These are phyloP conservation scores for Hypena proboscidalis DNA, from an alignment of 2,888 invertebrate genomes.

Conservation along the genomic window DNA sequence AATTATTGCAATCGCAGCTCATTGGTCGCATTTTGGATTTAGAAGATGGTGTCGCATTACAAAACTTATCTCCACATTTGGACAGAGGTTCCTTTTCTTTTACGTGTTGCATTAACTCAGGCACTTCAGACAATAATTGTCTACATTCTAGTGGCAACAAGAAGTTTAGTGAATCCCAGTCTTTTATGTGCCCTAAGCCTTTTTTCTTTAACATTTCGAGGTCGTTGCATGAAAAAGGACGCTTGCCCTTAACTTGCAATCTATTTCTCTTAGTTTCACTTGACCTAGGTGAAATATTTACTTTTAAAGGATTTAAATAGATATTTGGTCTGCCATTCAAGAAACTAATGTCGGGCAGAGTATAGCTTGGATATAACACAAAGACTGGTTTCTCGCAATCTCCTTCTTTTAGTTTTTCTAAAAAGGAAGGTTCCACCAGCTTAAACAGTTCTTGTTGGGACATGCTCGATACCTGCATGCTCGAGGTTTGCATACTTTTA, in stretches of 20 bases:
- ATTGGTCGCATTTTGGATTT: constrained; percentile 86
- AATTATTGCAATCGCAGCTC: constrained; percentile 86
- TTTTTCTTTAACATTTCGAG: constrained; percentile 92
- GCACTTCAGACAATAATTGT: constrained; percentile 91
- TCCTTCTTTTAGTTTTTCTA: constrained; percentile 88
- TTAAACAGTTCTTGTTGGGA: constrained; percentile 83
- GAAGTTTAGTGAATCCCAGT: constrained; percentile 97
- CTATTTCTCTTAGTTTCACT: constrained; percentile 71
- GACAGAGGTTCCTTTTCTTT: constrained; percentile 78
- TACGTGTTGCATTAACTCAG: constrained; percentile 89
- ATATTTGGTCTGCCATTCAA: constrained; percentile 87
- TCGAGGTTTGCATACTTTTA: constrained; percentile 91
- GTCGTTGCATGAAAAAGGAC: constrained; percentile 93
- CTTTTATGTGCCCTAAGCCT: constrained; percentile 93
- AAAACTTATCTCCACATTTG: constrained; percentile 74
- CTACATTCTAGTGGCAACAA: constrained; percentile 94
- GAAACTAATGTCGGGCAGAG: constrained; percentile 95
- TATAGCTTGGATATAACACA: constrained; percentile 96
- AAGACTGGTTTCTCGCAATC: constrained; percentile 92
- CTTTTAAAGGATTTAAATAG: constrained; percentile 89
- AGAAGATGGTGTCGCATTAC: constrained; percentile 71
- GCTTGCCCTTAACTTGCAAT: constrained; percentile 74
- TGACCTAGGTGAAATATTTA: constrained; percentile 72
- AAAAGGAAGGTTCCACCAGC: constrained; percentile 89
- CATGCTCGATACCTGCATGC: constrained; percentile 67